A percentile compares a stretch with the other conserved stretches of the same genome.
These are phyloP conservation scores for Morone chrysops DNA, from an alignment of 2,113 vertebrate species.

Conservation along the genomic window DNA sequence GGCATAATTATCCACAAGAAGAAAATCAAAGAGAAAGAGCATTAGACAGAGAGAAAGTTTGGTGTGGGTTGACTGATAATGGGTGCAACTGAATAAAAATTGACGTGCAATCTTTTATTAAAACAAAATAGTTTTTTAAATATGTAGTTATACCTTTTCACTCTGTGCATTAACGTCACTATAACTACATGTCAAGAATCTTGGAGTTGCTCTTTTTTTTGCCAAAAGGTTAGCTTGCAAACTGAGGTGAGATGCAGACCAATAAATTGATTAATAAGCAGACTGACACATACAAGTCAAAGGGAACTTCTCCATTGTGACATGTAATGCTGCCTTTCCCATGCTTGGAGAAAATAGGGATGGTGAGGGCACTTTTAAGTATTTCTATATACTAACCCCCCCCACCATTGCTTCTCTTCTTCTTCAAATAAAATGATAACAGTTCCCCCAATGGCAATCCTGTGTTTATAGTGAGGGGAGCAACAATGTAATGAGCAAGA, in stretches of 20 bases:
- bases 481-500: conserved; percentile 67
- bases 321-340: conserved; percentile 63
- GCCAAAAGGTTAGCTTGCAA: conserved; percentile 37
- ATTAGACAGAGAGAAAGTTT: conserved; percentile 6
- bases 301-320: conserved; percentile 62
- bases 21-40: conserved; percentile 12
- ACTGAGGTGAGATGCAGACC: conserved; percentile 33
- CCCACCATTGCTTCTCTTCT: conserved; percentile 44
- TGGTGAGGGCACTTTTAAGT: conserved; percentile 79
- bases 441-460: conserved; percentile 58
- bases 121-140: conserved; percentile 47
- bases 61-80: conserved; percentile 33
- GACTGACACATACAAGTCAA: conserved; percentile 62
- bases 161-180: neutral
- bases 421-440: conserved; percentile 75
- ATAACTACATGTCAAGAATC: neutral
- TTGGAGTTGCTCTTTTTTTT: conserved; percentile 21
- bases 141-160: conserved; percentile 28
- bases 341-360: conserved; percentile 52
- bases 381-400: conserved; percentile 39
- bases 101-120: conserved; percentile 48
- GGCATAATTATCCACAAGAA: conserved; percentile 54
- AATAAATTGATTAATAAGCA: conserved; percentile 68
- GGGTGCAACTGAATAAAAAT: conserved; percentile 33
- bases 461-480: conserved; percentile 54